phyloP scores from a whole-genome alignment of 2,113 vertebrate genomes.

The Gobius niger region DNA sequence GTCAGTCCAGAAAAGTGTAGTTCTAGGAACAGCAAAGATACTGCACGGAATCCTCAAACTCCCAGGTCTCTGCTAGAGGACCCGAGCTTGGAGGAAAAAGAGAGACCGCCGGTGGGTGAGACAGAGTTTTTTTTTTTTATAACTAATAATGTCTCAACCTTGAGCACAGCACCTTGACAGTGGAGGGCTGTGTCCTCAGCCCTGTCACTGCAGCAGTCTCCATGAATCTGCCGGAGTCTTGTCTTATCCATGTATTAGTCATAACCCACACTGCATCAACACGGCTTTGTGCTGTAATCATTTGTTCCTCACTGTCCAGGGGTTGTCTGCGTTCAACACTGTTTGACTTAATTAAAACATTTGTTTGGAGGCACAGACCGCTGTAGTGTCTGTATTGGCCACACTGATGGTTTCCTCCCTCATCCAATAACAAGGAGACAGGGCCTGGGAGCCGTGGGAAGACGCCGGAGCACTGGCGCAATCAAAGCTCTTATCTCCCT shows the following conservation, averaged over 20 bases:
- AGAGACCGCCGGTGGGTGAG: too few species aligned
- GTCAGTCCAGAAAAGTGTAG: too few species aligned
- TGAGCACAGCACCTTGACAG: neutral
- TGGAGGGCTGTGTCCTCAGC: slow-evolving; percentile 25
- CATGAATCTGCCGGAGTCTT: slow-evolving; percentile 24
- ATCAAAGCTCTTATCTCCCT: slow-evolving; percentile 43
- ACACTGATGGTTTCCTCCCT: slow-evolving; percentile 38
- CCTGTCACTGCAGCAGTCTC: slow-evolving; percentile 17
- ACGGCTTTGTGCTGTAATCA: slow-evolving; percentile 26
- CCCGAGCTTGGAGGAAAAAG: too few species aligned
- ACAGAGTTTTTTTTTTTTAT: too few species aligned
- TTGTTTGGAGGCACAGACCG: slow-evolving; percentile 37
- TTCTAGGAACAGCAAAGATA: too few species aligned
- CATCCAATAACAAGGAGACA: slow-evolving; percentile 38
- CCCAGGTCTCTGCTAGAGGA: too few species aligned
- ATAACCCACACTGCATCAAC: slow-evolving; percentile 37
- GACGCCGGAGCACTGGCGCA: slow-evolving; percentile 37
- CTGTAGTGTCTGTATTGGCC: slow-evolving; percentile 31
- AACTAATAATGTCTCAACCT: neutral
- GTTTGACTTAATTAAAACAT: slow-evolving; percentile 66
- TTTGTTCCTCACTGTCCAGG: slow-evolving; percentile 43
- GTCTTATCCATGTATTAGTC: slow-evolving; percentile 27
- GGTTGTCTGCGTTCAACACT: slow-evolving; percentile 51
- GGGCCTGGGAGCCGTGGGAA: slow-evolving; percentile 36
- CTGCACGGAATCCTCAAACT: too few species aligned